These are phyloP conservation scores for Selene dorsalis DNA, from an alignment of 2,797 vertebrate genomes.

Conservation along the genomic window DNA sequence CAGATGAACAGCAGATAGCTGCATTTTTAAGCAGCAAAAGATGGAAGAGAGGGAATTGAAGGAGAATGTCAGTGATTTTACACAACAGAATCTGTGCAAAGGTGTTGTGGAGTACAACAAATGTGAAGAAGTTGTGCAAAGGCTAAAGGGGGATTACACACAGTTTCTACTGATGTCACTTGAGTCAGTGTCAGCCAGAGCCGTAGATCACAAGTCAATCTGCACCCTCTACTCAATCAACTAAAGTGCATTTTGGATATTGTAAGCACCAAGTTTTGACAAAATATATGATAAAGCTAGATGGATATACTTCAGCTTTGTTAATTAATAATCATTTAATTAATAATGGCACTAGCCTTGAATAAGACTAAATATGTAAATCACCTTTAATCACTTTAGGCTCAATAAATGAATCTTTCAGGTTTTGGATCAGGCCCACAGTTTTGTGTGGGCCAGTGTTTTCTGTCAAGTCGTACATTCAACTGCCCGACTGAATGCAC, in stretches of 20 bases:
- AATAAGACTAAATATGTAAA: not conserved
- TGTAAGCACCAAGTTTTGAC: not conserved
- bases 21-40: not conserved
- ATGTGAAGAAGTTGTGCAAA: too few species aligned
- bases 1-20: not conserved
- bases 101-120: not conserved
- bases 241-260: not conserved
- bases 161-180: too few species aligned
- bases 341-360: too few species aligned
- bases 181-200: not conserved
- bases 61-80: too few species aligned
- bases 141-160: too few species aligned
- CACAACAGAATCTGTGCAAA: not conserved
- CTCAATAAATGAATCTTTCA: not conserved
- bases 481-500: slow-evolving; percentile 9
- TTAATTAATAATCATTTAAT: too few species aligned
- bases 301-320: not conserved
- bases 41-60: too few species aligned
- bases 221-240: not conserved
- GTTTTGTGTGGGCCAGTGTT: not conserved
- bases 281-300: not conserved
- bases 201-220: not conserved
- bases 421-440: not conserved
- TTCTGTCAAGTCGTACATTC: not conserved
- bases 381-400: too few species aligned